Percentiles rank a stretch among this genome's conserved stretches.
phyloP scores from a whole-genome alignment of 2,113 vertebrate species.

The Brachyistius frenatus region DNA sequence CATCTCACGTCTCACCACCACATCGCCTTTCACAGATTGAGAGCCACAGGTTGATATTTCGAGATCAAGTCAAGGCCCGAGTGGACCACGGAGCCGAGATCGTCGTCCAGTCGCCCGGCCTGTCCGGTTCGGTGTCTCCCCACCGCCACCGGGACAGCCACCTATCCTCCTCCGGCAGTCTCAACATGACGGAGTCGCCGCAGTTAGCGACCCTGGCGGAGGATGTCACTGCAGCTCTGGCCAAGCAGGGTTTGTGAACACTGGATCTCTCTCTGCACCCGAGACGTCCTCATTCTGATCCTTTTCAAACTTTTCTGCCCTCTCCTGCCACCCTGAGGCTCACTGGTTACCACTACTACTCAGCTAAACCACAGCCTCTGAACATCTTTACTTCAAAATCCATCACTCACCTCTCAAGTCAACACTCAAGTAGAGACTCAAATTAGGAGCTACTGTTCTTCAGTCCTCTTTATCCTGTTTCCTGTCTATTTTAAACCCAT shows the following conservation, averaged over 20 bases:
- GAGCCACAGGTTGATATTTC: slow-evolving; percentile 93
- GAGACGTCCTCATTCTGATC: slow-evolving; percentile 37
- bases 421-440: slow-evolving; percentile 59
- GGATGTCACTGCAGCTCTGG: slow-evolving; percentile 97
- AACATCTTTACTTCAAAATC: slow-evolving; percentile 47
- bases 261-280: slow-evolving; percentile 36
- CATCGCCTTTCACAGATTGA: slow-evolving; percentile 88
- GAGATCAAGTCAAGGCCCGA: slow-evolving; percentile 92
- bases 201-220: slow-evolving; percentile 96
- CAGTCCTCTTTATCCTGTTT: slow-evolving; percentile 59
- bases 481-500: slow-evolving; percentile 61
- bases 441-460: slow-evolving; percentile 69
- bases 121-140: slow-evolving; percentile 90
- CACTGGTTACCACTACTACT: slow-evolving; percentile 22
- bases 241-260: slow-evolving; percentile 98
- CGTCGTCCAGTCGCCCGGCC: slow-evolving; percentile 89
- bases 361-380: slow-evolving; percentile 54
- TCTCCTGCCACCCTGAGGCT: slow-evolving; percentile 59
- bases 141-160: slow-evolving; percentile 90
- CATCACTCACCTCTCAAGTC: slow-evolving; percentile 34
- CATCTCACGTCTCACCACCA: slow-evolving; percentile 68
- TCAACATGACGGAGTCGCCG: slow-evolving; percentile 96
- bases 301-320: slow-evolving; percentile 54
- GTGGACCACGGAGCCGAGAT: slow-evolving; percentile 97
- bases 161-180: slow-evolving; percentile 95